Evolutionary conservation across 2,797 vertebrate species (phyloP), one percentile per base, ranked within the genome.

Genomic region (Pyrocephalus nanus): DNA sequence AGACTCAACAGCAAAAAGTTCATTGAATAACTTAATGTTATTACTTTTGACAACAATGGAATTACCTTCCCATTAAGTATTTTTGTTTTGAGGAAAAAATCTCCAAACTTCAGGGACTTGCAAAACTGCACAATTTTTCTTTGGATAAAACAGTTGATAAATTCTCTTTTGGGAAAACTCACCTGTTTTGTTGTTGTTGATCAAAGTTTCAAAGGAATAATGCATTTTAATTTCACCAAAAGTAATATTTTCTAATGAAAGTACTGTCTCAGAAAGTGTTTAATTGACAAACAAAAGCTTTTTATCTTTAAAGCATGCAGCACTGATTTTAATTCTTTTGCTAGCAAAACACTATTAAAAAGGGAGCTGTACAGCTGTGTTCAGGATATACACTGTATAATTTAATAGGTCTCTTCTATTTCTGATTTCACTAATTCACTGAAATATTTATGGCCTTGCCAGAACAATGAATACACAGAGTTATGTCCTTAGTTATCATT

Each of bases 391-490:
- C 4, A 25, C 22, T 66, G 40, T 81, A 69, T 47, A 83, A 88
- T 69, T 90, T 48, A 92, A 85, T 62, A 65, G 27, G 15, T 54
- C 42, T 73, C 67, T 72, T 78, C 80, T 72, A 86, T 53, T 88
- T 94, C 64, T 69, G 60, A 87, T 96, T 82, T 91, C 86, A 85
- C 60, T 48, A 92, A 92, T 76, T 58, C 71, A 34, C 71, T 92
- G 77, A 76, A 93, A 60, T 85, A 95, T 93, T 94, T 64, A 89
- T 74, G 77, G 81, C 86, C 74, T 94, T 93, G 84, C 77, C 74
- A 93, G 74, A 58, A 86, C n/a, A 73, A 91, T 12, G 71, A 85
- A 82, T 13, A 85, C 73, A 92, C 47, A 36, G 73, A 83, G 13
- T 82, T 87, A 45, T 47, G 71, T 72, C 64, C 75, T 80, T 2